Evolutionary conservation across 2,888 invertebrate species (phyloP).

Genomic region (Caenorhabditis japonica): DNA sequence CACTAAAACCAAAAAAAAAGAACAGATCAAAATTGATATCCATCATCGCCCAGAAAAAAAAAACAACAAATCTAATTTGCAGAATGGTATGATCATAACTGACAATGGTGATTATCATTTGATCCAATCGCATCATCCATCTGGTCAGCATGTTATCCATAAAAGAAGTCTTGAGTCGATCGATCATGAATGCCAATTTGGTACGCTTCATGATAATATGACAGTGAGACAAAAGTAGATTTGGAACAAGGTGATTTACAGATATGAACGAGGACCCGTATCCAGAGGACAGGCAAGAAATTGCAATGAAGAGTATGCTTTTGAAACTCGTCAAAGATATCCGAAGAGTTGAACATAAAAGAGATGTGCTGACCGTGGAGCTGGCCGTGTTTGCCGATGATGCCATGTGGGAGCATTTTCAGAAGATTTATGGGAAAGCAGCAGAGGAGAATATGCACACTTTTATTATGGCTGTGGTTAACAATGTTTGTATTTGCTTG

Average conservation of each 20-base stretch:
- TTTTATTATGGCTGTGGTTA: constrained; percentile 74
- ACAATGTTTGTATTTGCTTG: constrained; percentile 69
- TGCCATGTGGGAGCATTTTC: constrained; percentile 72
- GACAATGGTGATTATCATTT: constrained; percentile 61
- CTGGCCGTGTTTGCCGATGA: constrained; percentile 74
- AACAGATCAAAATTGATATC: constrained; percentile 2
- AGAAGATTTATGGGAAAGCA: constrained; percentile 59
- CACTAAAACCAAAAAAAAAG: no score
- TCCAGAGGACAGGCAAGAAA: constrained; percentile 61
- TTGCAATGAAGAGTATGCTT: constrained; percentile 42
- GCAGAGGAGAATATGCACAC: constrained; percentile 70
- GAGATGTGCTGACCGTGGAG: constrained; percentile 65
- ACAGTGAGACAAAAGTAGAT: not conserved
- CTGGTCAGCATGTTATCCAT: constrained; percentile 59
- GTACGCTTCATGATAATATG: constrained; percentile 33
- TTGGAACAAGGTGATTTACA: constrained; percentile 22
- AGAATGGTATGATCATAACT: constrained; percentile 68
- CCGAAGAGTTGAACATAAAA: constrained; percentile 21
- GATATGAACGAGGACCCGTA: constrained; percentile 65
- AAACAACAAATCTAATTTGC: constrained; percentile 27
- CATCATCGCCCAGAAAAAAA: constrained; percentile 11
- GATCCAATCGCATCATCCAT: constrained; percentile 61
- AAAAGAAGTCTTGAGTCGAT: constrained; percentile 61
- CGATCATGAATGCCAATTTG: constrained; percentile 64
- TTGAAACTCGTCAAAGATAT: constrained; percentile 41